Evolutionary conservation across 2,888 invertebrate genomes (phyloP).

Genomic region (Polydrusus tereticollis): DNA sequence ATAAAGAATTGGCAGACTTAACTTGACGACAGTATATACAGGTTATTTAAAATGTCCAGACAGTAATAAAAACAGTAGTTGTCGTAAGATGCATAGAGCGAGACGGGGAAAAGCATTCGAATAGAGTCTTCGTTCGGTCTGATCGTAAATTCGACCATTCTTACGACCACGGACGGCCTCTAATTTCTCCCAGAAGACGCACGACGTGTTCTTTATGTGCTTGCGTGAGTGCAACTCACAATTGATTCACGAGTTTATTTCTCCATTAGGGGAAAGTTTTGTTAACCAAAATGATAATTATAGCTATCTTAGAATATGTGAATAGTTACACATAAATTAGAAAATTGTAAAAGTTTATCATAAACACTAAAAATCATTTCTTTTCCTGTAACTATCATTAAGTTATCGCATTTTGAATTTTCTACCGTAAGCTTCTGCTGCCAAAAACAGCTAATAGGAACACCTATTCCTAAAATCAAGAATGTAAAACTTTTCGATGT

Average conservation of each 20-base stretch:
- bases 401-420: too few species aligned
- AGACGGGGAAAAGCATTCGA: constrained; percentile 1
- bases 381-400: too few species aligned
- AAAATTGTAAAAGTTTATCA: too few species aligned
- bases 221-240: constrained; percentile 66
- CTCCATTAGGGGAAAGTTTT: not conserved
- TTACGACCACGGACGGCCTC: constrained; percentile 65
- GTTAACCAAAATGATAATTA: too few species aligned
- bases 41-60: not conserved
- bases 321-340: too few species aligned
- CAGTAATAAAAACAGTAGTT: not conserved
- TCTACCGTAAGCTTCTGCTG: too few species aligned
- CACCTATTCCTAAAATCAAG: too few species aligned
- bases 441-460: too few species aligned
- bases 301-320: too few species aligned
- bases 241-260: constrained; percentile 60
- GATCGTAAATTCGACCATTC: constrained; percentile 66
- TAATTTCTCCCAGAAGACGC: constrained; percentile 67
- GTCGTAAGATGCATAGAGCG: not conserved
- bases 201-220: constrained; percentile 67
- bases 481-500: too few species aligned
- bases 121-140: constrained; percentile 61
- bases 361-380: too few species aligned
- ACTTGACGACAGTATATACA: not conserved
- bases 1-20: not conserved